Evolutionary conservation across 2,113 vertebrate species (phyloP), one percentile per base, ranked within the genome.

Genomic region (Carettochelys insculpta): DNA sequence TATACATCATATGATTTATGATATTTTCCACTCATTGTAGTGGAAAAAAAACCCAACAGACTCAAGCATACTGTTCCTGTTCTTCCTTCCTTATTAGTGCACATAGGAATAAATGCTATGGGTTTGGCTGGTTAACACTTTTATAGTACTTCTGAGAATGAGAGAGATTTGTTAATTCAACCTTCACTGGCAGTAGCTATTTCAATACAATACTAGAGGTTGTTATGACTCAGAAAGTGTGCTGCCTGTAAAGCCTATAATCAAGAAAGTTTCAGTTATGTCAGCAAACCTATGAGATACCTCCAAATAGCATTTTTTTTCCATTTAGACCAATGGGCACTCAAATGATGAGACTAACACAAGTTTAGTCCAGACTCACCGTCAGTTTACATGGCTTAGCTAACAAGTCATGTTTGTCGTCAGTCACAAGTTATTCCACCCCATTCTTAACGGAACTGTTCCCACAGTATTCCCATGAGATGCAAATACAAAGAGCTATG

Each of bases 351-450:
- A 92, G 75, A 45, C 80, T 93, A 90, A 87, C 87, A 90, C 83
- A 43, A 82, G 80, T 90, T 94, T 88, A 95, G 77, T 53, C 61
- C 90, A 95, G 87, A 90, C 83, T 94, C 11, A 11, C 68, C 95
- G 90, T 92, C 95, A 97, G 83, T 94, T 96, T 92, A 83, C 83
- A 82, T 80, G 75, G 93, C 47, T 94, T 96, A 94, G 90, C 77
- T 94, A 95, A 92, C 78, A 96, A 95, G 83, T 89, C 92, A 94
- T 91, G 77, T 76, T 96, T 97, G 93, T 96, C 85, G 31, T 52
- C 58, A 91, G 52, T 61, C 85, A 90, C 95, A 95, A 93, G 82
- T 41, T 81, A 61, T n/a, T n/a, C n/a, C n/a, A n/a, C n/a, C n/a
- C 86, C 90, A 48, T 34, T 88, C 93, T 93, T 90, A 77, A 10